Base-by-base conservation (phyloP, 2,113 vertebrate species). In the Oryzias melastigma region DNA sequence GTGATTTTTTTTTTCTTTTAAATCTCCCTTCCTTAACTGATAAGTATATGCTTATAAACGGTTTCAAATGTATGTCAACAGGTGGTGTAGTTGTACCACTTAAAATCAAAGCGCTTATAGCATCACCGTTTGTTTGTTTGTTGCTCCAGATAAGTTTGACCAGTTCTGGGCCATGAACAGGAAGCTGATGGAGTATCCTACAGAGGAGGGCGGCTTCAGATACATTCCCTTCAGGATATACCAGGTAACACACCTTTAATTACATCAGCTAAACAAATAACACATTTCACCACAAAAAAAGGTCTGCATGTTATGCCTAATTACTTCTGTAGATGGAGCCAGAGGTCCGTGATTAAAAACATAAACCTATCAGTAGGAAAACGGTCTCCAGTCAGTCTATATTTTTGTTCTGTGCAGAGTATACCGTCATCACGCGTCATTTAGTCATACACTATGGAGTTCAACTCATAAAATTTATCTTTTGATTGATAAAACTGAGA, bases 101-200 rank as follows among this genome's bases (percentile, higher is more conserved):
- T 19, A 1, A 19, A 47, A 25, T 3, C 45, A 8, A 14, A 18
- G 8, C 2, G 7, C 4, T 17, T 10, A 0, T 40, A n/a, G 22
- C 24, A 24, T 51, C 4, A 35, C 5, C 4, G 8, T 61, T 42
- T 71, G 16, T 64, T 5, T 73, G 24, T 78, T 35, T 35, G 53
- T 60, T 48, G 20, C 18, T 71, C 3, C 82, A 99, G 97, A 99
- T 87, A 98, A 98, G 82, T 99, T 98, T 84, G 97, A 99, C 85
- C 97, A 98, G 71, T 99, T 99, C 91, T 99, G 96, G 97, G 95
- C 97, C 72, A 99, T 99, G 91, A 99, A 99, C 88, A 93, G 96
- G 78, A 99, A 98, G 90, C 93, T 99, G 72, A 99, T 99, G 97
- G 97, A 99, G 54, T 98, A 95, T 83, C 82, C 94, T 43, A 88